These are phyloP conservation scores for Platycheirus rosarum DNA, from an alignment of 2,888 invertebrate species.

Conservation along the genomic window DNA sequence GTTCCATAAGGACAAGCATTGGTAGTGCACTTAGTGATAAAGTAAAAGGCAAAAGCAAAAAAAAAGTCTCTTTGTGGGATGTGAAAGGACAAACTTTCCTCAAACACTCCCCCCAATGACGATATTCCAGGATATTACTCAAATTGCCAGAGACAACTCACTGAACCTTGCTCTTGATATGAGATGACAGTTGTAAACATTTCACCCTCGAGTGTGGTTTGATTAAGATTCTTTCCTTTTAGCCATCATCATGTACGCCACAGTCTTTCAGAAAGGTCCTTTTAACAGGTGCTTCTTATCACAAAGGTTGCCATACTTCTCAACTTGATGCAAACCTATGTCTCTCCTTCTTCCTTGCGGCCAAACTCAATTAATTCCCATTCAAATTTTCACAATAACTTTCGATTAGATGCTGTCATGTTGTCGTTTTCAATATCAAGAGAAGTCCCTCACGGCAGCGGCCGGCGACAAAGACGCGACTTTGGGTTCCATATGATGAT, in stretches of 20 bases:
- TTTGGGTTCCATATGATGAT: neutral
- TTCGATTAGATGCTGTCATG: conserved; percentile 70
- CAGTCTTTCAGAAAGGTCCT: neutral
- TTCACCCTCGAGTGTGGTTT: conserved; percentile 42
- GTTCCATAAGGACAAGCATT: no score
- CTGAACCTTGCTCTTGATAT: conserved; percentile 49
- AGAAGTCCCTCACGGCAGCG: conserved; percentile 37
- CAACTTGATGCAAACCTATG: neutral
- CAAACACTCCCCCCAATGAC: conserved; percentile 1
- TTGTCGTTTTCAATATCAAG: conserved; percentile 37
- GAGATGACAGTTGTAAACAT: conserved; percentile 52
- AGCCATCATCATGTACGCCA: neutral
- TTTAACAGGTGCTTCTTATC: conserved; percentile 39
- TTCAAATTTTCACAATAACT: conserved; percentile 73
- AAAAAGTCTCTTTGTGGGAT: neutral
- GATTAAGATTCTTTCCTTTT: conserved; percentile 63
- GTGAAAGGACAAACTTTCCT: conserved; percentile 45
- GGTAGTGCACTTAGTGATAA: no score
- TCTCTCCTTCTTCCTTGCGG: conserved; percentile 50
- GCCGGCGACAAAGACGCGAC: neutral
- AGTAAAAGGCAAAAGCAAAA: no score
- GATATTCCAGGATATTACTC: conserved; percentile 44
- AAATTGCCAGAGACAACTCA: conserved; percentile 62
- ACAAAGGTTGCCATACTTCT: conserved; percentile 10
- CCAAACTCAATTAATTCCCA: conserved; percentile 74